A percentile compares a stretch with the other conserved stretches of the same genome.
Conservation (phyloP, 2,113 vertebrate genomes). For the Reinhardtius hippoglossoides region DNA sequence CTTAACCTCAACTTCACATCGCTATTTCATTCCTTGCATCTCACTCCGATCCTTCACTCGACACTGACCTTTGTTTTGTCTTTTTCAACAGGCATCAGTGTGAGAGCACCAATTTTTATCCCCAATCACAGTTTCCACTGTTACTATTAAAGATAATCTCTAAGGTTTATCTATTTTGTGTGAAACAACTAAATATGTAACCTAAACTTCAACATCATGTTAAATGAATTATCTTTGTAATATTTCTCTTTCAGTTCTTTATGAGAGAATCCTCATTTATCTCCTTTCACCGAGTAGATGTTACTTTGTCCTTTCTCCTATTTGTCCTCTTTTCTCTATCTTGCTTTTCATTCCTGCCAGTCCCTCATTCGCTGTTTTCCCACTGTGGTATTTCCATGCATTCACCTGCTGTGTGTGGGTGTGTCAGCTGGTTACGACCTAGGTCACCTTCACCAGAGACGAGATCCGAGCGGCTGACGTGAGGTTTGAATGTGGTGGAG, state of each 20-base stretch:
- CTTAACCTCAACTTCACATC: constrained; percentile 49
- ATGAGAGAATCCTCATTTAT: background rate
- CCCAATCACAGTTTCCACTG: background rate
- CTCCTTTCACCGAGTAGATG: background rate
- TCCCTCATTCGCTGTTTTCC: constrained; percentile 4
- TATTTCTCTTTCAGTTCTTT: background rate
- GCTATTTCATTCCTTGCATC: constrained; percentile 19
- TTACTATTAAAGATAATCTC: background rate
- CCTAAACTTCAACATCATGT: background rate
- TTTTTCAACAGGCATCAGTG: constrained; percentile 19
- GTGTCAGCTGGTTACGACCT: constrained; percentile 73
- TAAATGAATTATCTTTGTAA: background rate
- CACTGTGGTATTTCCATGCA: constrained; percentile 38
- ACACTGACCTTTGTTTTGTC: constrained; percentile 30
- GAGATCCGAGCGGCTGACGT: constrained; percentile 52
- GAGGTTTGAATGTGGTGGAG: constrained; percentile 72
- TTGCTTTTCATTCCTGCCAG: constrained; percentile 8
- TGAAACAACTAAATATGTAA: too few relatives aligned
- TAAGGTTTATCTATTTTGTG: background rate
- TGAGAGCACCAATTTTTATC: background rate
- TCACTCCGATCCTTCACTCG: constrained; percentile 36
- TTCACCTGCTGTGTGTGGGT: constrained; percentile 75
- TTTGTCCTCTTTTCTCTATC: background rate
- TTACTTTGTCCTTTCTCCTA: background rate
- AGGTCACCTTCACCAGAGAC: constrained; percentile 75